A percentile compares a stretch with the other conserved stretches of the same genome.
These are phyloP conservation scores for Typhlichthys eigenmanni DNA, from an alignment of 2,797 vertebrate species.

Conservation along the genomic window DNA sequence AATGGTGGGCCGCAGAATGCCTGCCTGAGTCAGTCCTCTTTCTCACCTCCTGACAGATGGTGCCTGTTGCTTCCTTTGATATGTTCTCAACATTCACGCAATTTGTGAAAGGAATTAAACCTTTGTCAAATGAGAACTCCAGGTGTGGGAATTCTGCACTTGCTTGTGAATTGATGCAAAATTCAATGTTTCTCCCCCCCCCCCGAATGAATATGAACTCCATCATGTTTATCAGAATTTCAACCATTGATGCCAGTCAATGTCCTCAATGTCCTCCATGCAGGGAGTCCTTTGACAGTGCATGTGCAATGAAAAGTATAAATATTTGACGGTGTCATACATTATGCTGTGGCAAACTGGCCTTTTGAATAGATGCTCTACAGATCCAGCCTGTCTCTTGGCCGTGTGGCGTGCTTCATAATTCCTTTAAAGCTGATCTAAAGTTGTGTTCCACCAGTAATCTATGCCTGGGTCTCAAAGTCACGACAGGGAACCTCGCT, in stretches of 20 bases:
- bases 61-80: constrained; percentile 52
- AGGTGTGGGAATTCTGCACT: constrained; percentile 65
- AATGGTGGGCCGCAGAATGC: constrained; percentile 76
- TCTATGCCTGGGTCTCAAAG: constrained; percentile 72
- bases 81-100: constrained; percentile 21
- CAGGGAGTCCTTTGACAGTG: constrained; percentile 77
- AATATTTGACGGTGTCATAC: too few relatives aligned
- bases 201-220: constrained; percentile 74
- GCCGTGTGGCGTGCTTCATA: constrained; percentile 71
- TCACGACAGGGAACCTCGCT: constrained; percentile 59
- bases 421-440: constrained; percentile 60
- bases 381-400: constrained; percentile 40
- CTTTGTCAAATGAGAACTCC: constrained; percentile 79
- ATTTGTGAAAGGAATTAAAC: constrained; percentile 41
- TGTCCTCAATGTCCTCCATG: constrained; percentile 85
- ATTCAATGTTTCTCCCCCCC: constrained; percentile 81
- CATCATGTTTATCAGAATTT: constrained; percentile 86
- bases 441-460: constrained; percentile 69
- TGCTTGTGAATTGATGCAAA: constrained; percentile 82
- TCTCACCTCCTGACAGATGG: constrained; percentile 56
- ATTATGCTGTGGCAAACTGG: too few relatives aligned
- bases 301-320: too few relatives aligned
- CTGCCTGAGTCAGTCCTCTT: constrained; percentile 62
- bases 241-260: constrained; percentile 83
- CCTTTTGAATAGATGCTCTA: constrained; percentile 72